Evolutionary conservation across 2,888 invertebrate genomes (phyloP).

Genomic region (Ochropacha duplaris): DNA sequence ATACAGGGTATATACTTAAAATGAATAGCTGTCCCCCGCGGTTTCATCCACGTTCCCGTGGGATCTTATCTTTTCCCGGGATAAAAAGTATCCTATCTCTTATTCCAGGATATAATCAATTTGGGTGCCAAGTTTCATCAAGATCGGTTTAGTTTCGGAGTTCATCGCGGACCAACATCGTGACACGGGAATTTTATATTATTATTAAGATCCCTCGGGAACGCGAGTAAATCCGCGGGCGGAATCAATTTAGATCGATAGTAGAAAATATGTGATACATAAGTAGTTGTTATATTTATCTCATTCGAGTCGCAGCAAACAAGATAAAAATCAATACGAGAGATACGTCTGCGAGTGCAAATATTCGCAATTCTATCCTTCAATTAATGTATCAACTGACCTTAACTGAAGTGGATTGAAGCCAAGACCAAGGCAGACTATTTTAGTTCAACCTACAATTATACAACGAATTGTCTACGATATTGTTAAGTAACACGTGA

Average conservation of each 20-base stretch:
- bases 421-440: slow-evolving; percentile 70
- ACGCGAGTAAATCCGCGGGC: no score
- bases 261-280: not conserved
- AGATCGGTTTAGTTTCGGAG: no score
- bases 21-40: no score
- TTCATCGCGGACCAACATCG: no score
- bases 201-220: no score
- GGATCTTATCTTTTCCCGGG: no score
- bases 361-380: slow-evolving; percentile 18
- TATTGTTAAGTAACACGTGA: slow-evolving; percentile 2
- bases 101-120: no score
- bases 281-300: not conserved
- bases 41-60: no score
- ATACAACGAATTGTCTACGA: slow-evolving; percentile 29
- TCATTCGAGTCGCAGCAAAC: not conserved
- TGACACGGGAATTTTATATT: no score
- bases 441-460: slow-evolving; percentile 51
- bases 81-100: no score
- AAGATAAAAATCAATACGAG: not conserved
- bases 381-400: slow-evolving; percentile 47
- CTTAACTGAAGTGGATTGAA: slow-evolving; percentile 58
- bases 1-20: no score
- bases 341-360: not conserved
- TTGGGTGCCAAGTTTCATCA: no score
- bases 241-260: not conserved